phyloP scores from a whole-genome alignment of 2,888 invertebrate species.

The Ophion slaviceki region DNA sequence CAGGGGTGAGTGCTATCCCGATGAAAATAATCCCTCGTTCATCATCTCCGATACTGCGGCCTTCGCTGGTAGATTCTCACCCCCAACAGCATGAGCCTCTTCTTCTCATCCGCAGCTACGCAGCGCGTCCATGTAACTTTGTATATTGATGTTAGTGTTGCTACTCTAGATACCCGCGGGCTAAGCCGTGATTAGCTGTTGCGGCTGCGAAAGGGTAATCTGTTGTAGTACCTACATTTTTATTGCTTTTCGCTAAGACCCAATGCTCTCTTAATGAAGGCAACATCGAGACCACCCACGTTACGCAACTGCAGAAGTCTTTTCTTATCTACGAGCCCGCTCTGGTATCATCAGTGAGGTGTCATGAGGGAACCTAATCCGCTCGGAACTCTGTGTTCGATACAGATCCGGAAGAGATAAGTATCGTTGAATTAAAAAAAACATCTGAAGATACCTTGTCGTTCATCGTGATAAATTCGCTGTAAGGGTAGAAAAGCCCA shows the following conservation, averaged over 20 bases:
- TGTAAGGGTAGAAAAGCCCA: constrained; percentile 28
- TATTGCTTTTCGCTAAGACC: constrained; percentile 69
- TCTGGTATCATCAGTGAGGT: background rate
- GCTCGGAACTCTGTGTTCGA: constrained; percentile 1
- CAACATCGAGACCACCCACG: background rate
- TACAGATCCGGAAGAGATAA: background rate
- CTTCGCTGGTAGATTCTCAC: constrained; percentile 38
- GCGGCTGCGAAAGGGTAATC: constrained; percentile 74
- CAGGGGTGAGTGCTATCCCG: constrained; percentile 25
- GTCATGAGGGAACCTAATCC: constrained; percentile 21
- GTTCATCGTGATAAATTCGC: constrained; percentile 6
- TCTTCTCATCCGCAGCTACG: constrained; percentile 8
- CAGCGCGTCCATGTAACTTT: background rate
- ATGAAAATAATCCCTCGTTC: constrained; percentile 79
- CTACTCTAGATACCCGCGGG: constrained; percentile 62
- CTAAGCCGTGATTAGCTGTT: constrained; percentile 76
- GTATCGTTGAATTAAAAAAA: constrained; percentile 30
- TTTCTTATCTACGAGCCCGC: background rate
- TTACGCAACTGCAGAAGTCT: background rate
- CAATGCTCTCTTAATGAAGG: constrained; percentile 17
- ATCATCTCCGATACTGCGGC: constrained; percentile 70
- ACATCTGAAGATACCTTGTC: constrained; percentile 14
- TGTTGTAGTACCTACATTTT: constrained; percentile 73
- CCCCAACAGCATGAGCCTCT: constrained; percentile 17
- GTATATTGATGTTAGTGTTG: constrained; percentile 7